These are phyloP conservation scores for Porites lobata DNA, from an alignment of 92 coral and sea anemone genomes.

Conservation along the genomic window DNA sequence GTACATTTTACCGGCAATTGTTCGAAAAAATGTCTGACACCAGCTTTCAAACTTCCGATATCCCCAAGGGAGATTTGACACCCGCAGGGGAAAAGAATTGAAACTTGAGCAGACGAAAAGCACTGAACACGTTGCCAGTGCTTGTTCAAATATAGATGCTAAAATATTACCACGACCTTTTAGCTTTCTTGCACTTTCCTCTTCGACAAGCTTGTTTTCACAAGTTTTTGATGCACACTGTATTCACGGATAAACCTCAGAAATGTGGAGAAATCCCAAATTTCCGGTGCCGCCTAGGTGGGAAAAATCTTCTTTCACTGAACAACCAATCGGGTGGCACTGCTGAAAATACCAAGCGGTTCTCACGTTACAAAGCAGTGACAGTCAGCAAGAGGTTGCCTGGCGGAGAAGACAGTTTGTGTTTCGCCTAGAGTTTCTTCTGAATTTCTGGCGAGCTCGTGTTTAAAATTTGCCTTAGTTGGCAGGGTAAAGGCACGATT, in stretches of 20 bases:
- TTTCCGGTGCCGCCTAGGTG: constrained; percentile 50
- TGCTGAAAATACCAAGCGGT: background rate
- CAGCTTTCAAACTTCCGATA: no score
- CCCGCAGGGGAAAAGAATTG: no score
- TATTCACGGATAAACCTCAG: background rate
- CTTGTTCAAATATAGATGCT: no score
- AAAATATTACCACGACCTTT: no score
- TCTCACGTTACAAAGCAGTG: background rate
- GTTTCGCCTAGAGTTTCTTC: constrained; percentile 19
- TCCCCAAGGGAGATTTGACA: no score
- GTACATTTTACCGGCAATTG: no score
- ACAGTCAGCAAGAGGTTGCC: background rate
- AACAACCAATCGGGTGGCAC: constrained; percentile 11
- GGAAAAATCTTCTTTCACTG: background rate
- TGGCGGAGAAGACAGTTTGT: background rate
- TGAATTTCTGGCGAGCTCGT: constrained; percentile 25
- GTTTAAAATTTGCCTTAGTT: background rate
- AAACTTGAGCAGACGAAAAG: no score
- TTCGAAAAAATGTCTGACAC: no score
- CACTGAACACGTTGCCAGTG: no score
- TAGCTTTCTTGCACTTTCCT: no score
- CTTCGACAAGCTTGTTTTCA: no score
- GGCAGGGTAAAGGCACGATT: background rate
- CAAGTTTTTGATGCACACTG: background rate
- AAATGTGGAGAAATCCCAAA: constrained; percentile 1